Evolutionary conservation across 2,888 invertebrate species (phyloP).

Genomic region (Tetanocera ferruginea): DNA sequence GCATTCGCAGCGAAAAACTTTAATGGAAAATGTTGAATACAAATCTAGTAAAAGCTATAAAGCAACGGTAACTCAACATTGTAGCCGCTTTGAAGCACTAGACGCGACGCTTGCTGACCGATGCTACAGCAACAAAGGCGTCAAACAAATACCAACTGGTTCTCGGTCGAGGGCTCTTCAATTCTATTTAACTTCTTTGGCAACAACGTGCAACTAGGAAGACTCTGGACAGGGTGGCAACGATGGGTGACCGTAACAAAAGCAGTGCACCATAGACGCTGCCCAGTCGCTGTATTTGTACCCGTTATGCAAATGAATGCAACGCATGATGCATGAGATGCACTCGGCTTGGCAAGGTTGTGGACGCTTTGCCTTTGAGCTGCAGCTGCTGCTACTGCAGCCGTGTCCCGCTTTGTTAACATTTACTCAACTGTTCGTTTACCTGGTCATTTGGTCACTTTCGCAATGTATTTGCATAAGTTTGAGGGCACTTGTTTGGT

Average conservation of each 20-base stretch:
- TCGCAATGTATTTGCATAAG: slow-evolving; percentile 39
- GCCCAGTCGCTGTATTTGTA: neutral
- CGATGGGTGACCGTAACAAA: slow-evolving; percentile 1
- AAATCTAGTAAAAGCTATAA: neutral
- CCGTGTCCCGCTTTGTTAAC: neutral
- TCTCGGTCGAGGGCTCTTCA: neutral
- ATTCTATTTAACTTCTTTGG: too few relatives aligned
- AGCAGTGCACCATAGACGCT: neutral
- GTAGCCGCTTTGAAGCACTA: slow-evolving; percentile 24
- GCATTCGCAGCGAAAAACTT: slow-evolving; percentile 18
- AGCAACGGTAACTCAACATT: slow-evolving; percentile 14
- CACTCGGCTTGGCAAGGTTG: neutral
- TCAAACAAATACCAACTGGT: neutral
- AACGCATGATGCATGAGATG: slow-evolving; percentile 12
- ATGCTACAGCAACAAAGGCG: slow-evolving; percentile 7
- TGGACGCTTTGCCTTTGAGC: neutral
- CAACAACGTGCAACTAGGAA: neutral
- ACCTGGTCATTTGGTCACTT: slow-evolving; percentile 53
- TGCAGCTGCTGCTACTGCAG: neutral
- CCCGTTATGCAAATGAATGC: slow-evolving; percentile 27
- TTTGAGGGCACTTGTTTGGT: neutral
- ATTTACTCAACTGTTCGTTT: slow-evolving; percentile 47
- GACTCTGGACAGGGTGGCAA: neutral
- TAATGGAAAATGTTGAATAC: slow-evolving; percentile 20
- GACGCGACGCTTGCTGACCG: neutral